These are phyloP conservation scores for Trypoxylus dichotomus DNA, from an alignment of 1,140 invertebrate genomes.

Conservation along the genomic window DNA sequence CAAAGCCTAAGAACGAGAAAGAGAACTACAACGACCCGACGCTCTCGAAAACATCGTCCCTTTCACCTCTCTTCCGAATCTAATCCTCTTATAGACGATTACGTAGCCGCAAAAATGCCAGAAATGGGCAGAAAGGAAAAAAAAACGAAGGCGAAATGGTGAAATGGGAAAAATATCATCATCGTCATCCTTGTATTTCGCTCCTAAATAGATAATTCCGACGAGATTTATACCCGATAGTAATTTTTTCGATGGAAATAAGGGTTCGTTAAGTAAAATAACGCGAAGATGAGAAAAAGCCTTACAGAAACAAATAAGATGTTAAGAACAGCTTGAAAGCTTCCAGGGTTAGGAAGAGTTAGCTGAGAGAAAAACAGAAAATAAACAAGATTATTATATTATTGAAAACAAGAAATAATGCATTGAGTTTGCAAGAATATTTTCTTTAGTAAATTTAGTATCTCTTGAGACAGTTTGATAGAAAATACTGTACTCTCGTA, in stretches of 20 bases:
- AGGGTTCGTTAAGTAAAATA: neutral
- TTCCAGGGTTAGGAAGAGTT: neutral
- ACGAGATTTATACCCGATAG: conserved; percentile 6
- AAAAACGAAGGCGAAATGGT: neutral
- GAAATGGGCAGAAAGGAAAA: neutral
- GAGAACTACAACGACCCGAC: neutral
- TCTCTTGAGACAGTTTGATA: too few species aligned
- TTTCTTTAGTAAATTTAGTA: too few species aligned
- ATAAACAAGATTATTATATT: neutral
- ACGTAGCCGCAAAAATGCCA: neutral
- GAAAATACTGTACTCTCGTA: too few species aligned
- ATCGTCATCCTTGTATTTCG: conserved; percentile 6
- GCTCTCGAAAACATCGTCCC: neutral
- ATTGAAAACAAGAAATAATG: neutral
- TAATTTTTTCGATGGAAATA: conserved; percentile 7
- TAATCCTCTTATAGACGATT: neutral
- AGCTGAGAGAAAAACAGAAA: neutral
- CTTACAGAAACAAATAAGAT: neutral
- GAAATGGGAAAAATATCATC: neutral
- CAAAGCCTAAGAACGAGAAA: neutral
- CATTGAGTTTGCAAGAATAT: too few species aligned
- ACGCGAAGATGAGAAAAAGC: conserved; percentile 1
- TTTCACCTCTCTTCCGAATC: neutral
- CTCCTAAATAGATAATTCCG: conserved; percentile 3
- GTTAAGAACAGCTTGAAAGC: neutral